A percentile compares a stretch with the other conserved stretches of the same genome.
phyloP scores from a whole-genome alignment of 2,888 invertebrate genomes.

The Aspidiotus rigidus region DNA sequence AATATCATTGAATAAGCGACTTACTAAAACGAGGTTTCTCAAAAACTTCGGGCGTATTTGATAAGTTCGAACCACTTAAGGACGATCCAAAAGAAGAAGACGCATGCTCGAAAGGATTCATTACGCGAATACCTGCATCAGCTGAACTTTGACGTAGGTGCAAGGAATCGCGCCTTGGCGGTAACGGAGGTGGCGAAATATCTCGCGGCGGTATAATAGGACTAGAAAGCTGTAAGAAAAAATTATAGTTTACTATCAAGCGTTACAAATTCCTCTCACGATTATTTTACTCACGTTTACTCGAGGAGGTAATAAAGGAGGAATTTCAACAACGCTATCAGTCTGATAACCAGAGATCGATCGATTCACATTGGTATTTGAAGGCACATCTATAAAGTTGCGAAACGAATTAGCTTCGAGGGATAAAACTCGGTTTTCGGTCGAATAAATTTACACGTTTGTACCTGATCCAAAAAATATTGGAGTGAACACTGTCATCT shows the following conservation, averaged over 20 bases:
- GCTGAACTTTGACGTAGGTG: conserved; percentile 24
- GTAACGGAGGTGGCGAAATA: conserved; percentile 30
- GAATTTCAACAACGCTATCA: conserved; percentile 6
- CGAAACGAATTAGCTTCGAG: too few relatives aligned
- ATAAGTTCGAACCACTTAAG: not conserved
- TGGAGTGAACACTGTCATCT: conserved; percentile 23
- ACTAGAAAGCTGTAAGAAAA: conserved; percentile 20
- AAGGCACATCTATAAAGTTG: not conserved
- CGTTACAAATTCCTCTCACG: not conserved
- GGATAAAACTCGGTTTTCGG: not conserved
- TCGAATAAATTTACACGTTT: not conserved
- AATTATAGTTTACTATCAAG: not conserved
- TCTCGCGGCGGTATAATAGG: conserved; percentile 24
- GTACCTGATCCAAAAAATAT: conserved; percentile 31
- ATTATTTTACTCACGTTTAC: conserved; percentile 5
- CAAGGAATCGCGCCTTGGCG: conserved; percentile 27
- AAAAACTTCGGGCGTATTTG: not conserved
- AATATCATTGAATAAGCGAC: not conserved
- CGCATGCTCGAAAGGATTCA: conserved; percentile 13
- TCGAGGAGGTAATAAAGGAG: conserved; percentile 26
- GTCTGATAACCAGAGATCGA: not conserved
- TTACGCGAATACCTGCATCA: conserved; percentile 9
- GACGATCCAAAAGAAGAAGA: conserved; percentile 7
- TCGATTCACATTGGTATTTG: not conserved
- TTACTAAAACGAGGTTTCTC: conserved; percentile 26